A percentile compares a stretch with the other conserved stretches of the same genome.
Evolutionary conservation across 2,888 invertebrate species (phyloP).

Genomic region (Leucania comma): DNA sequence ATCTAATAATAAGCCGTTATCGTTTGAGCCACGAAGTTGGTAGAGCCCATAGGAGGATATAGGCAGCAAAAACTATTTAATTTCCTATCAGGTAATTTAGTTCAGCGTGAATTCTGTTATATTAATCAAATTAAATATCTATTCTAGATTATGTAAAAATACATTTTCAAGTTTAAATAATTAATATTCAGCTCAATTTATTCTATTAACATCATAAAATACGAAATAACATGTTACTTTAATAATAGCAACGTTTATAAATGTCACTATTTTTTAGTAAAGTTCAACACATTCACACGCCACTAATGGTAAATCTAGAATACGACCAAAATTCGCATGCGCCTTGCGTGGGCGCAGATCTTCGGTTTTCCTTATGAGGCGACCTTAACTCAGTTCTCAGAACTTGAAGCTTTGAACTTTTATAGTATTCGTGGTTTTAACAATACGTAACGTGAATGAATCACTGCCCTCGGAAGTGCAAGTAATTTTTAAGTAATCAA

Average conservation of each 20-base stretch:
- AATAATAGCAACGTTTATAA: constrained; percentile 27
- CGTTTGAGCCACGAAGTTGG: background rate
- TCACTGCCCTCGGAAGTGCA: constrained; percentile 56
- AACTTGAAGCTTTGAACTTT: constrained; percentile 63
- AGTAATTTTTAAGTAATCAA: constrained; percentile 57
- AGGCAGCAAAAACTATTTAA: background rate
- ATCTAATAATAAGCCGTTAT: background rate
- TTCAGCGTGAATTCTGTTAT: background rate
- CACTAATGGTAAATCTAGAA: constrained; percentile 64
- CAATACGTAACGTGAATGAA: constrained; percentile 59
- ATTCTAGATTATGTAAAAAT: constrained; percentile 2
- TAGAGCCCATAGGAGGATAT: background rate
- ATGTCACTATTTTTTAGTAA: constrained; percentile 49
- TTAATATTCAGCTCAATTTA: constrained; percentile 5
- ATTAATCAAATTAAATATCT: background rate
- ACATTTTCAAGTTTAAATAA: constrained; percentile 12
- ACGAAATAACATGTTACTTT: constrained; percentile 7
- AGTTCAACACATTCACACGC: constrained; percentile 70
- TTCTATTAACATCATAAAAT: constrained; percentile 3
- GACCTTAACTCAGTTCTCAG: constrained; percentile 70
- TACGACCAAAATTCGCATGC: constrained; percentile 62
- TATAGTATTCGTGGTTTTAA: constrained; percentile 49
- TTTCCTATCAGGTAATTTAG: background rate
- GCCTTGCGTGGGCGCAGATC: constrained; percentile 72
- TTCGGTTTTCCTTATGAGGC: constrained; percentile 75